phyloP scores from a whole-genome alignment of 2,888 invertebrate species.

The Glaucopsyche alexis region DNA sequence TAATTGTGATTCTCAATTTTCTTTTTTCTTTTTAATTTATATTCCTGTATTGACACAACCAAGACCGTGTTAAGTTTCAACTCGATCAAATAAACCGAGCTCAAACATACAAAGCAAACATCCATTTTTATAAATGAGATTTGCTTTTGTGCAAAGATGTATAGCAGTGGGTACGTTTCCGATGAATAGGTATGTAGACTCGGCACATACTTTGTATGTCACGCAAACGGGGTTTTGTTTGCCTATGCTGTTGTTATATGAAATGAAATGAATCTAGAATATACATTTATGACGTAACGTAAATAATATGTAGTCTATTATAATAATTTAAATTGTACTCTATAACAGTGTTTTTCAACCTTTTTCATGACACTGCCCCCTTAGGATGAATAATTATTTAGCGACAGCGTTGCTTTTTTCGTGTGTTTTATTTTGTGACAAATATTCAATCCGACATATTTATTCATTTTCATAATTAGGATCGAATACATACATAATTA shows the following conservation, averaged over 20 bases:
- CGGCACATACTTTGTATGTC: neutral
- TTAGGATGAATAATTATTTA: too few relatives aligned
- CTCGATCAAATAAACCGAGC: conserved; percentile 12
- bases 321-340: too few relatives aligned
- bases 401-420: too few relatives aligned
- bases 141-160: conserved; percentile 10
- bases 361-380: too few relatives aligned
- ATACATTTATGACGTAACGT: neutral
- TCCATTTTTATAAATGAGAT: conserved; percentile 20
- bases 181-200: neutral
- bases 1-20: neutral
- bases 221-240: neutral
- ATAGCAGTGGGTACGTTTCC: neutral
- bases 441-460: too few relatives aligned
- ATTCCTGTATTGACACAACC: conserved; percentile 3
- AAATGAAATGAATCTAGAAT: neutral
- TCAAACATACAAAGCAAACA: neutral
- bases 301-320: neutral
- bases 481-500: too few relatives aligned
- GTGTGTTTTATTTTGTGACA: too few relatives aligned
- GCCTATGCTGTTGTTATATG: neutral
- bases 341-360: too few relatives aligned
- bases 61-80: conserved; percentile 7
- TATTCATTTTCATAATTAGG: too few relatives aligned
- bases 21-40: neutral